phyloP scores from a whole-genome alignment of 2,113 vertebrate species.

The Erythrocercus mccallii region DNA sequence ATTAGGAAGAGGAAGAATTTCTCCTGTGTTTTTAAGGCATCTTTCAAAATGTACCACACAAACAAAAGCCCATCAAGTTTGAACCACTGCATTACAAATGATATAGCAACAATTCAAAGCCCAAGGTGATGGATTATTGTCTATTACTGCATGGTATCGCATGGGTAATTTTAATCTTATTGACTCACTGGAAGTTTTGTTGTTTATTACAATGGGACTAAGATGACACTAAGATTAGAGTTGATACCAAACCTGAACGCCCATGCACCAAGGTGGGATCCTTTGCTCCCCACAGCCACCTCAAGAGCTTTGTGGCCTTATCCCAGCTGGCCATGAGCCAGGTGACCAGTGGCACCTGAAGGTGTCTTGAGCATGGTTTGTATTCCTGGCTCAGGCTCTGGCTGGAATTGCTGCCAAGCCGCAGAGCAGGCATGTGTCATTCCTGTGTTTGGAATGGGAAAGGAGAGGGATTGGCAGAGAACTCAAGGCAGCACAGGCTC shows the following conservation, averaged over 20 bases:
- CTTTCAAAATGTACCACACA: not conserved
- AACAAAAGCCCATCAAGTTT: not conserved
- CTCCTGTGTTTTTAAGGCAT: not conserved
- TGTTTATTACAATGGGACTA: not conserved
- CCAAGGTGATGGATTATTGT: not conserved
- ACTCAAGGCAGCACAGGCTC: accelerated
- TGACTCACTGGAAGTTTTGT: not conserved
- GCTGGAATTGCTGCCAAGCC: not conserved
- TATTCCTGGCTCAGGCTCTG: not conserved
- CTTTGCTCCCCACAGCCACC: not conserved
- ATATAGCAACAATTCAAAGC: not conserved
- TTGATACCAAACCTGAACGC: not conserved
- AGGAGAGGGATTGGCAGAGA: not conserved
- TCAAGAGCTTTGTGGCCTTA: not conserved
- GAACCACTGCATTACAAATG: not conserved
- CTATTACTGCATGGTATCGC: too few species aligned
- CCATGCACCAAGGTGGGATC: accelerated
- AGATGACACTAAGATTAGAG: not conserved
- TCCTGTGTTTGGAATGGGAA: not conserved
- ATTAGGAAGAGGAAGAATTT: not conserved
- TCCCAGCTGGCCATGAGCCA: not conserved
- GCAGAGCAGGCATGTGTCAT: not conserved
- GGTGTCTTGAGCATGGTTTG: not conserved
- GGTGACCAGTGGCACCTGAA: not conserved
- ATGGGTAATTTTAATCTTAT: not conserved